phyloP scores from a whole-genome alignment of 2,113 vertebrate species.

The Hippopotamus amphibius region DNA sequence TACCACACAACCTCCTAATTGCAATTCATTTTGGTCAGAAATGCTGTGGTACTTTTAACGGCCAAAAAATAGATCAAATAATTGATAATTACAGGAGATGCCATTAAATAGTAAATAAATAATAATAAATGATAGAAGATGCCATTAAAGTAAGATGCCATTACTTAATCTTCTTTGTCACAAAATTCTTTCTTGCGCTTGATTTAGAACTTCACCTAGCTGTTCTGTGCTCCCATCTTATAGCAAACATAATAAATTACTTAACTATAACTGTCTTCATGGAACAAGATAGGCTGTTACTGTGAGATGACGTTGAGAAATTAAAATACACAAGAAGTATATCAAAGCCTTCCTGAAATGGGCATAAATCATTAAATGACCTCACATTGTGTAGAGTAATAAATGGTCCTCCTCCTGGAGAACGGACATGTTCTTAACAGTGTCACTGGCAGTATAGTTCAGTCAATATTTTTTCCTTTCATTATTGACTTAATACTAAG shows the following conservation, averaged over 20 bases:
- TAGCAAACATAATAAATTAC: background rate
- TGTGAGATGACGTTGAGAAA: background rate
- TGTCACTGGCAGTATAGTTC: background rate
- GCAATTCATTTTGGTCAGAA: background rate
- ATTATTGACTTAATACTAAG: background rate
- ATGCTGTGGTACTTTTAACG: background rate
- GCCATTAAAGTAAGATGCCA: background rate
- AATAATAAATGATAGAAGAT: background rate
- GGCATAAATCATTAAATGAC: background rate
- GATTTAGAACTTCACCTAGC: background rate
- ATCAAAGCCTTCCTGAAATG: background rate
- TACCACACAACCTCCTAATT: background rate
- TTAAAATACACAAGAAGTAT: background rate
- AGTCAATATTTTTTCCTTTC: background rate
- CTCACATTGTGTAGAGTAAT: slow-evolving; percentile 21
- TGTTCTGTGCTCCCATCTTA: background rate
- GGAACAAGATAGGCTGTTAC: background rate
- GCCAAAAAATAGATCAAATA: background rate
- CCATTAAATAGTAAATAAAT: background rate
- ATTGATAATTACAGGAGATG: background rate
- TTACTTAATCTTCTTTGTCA: background rate
- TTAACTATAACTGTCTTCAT: background rate
- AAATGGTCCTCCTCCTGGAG: background rate
- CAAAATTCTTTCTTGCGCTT: background rate
- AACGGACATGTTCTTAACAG: background rate